phyloP scores from a whole-genome alignment of 2,888 invertebrate species.

The Deladenus siricidicola region DNA sequence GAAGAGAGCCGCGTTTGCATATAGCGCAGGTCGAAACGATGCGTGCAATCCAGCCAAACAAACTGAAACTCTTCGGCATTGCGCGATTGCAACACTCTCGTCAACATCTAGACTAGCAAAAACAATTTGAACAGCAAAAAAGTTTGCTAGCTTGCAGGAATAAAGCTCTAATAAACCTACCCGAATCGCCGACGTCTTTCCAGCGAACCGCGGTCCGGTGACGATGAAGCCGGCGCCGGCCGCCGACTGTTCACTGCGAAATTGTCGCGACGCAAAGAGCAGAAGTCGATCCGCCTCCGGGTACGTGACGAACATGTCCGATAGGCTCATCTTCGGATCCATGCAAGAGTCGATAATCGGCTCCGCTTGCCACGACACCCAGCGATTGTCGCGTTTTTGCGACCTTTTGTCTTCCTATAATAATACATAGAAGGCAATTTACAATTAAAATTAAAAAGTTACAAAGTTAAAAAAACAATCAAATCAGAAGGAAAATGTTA shows the following conservation, averaged over 20 bases:
- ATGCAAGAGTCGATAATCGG: slow-evolving; percentile 27
- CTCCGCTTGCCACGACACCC: slow-evolving; percentile 33
- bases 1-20: slow-evolving; percentile 34
- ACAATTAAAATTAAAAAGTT: no score
- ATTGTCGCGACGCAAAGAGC: slow-evolving; percentile 28
- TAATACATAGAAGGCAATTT: no score
- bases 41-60: slow-evolving; percentile 32
- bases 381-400: slow-evolving; percentile 4
- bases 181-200: slow-evolving; percentile 38
- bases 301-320: slow-evolving; percentile 21
- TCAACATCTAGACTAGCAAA: background rate
- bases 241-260: slow-evolving; percentile 28
- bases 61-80: background rate
- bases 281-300: slow-evolving; percentile 38
- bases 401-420: no score
- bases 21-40: slow-evolving; percentile 30
- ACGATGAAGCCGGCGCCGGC: slow-evolving; percentile 23
- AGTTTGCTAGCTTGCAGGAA: no score
- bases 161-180: no score
- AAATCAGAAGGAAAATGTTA: background rate
- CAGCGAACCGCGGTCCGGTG: slow-evolving; percentile 33
- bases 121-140: no score
- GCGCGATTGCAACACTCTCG: background rate
- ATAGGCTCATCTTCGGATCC: slow-evolving; percentile 16
- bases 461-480: background rate